phyloP scores from a whole-genome alignment of 2,113 vertebrate genomes.

The Anoplopoma fimbria region DNA sequence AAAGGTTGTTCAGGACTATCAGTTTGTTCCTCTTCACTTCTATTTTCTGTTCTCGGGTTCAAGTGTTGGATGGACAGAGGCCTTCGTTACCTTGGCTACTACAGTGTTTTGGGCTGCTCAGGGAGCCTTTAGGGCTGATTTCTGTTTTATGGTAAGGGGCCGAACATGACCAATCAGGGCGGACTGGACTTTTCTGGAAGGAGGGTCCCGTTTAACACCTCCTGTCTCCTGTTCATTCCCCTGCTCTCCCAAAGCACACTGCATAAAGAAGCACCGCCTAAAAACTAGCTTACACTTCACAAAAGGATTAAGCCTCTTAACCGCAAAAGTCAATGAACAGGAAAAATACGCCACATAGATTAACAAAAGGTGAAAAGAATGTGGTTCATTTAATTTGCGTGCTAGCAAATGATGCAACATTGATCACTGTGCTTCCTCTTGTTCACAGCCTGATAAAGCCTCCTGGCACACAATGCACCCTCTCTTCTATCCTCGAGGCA shows the following conservation, averaged over 20 bases:
- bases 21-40: too few relatives aligned
- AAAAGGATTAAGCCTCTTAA: conserved; percentile 37
- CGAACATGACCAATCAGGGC: too few relatives aligned
- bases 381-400: conserved; percentile 60
- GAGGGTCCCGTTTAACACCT: too few relatives aligned
- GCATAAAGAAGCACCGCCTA: background rate
- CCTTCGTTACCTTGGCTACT: too few relatives aligned
- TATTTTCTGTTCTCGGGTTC: too few relatives aligned
- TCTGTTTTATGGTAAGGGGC: too few relatives aligned
- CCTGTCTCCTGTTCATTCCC: conserved; percentile 32
- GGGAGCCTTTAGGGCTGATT: too few relatives aligned
- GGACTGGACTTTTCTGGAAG: too few relatives aligned
- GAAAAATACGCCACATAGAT: conserved; percentile 64
- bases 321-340: conserved; percentile 60
- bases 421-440: conserved; percentile 70
- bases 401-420: conserved; percentile 69
- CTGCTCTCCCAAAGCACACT: conserved; percentile 27
- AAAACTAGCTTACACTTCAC: conserved; percentile 33
- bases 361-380: conserved; percentile 72
- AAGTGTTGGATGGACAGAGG: too few relatives aligned
- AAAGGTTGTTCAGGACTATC: too few relatives aligned
- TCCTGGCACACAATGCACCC: conserved; percentile 62
- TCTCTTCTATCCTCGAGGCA: conserved; percentile 45
- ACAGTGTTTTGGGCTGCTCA: too few relatives aligned
- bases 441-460: conserved; percentile 67